Evolutionary conservation across 2,888 invertebrate genomes (phyloP).

Genomic region (Tetrapedia diversipes): DNA sequence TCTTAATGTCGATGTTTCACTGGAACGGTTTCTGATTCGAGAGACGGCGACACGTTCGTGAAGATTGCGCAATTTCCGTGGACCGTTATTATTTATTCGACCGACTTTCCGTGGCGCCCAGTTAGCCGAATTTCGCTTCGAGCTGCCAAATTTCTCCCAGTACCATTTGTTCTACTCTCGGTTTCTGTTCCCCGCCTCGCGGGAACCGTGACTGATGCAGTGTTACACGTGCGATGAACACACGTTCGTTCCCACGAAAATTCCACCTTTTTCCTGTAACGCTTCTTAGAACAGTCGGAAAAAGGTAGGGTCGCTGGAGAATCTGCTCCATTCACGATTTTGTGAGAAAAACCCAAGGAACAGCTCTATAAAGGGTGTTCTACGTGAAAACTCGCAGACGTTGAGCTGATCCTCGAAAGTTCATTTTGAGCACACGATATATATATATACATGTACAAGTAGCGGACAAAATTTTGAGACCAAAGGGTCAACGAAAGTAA

Average conservation of each 20-base stretch:
- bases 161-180: background rate
- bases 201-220: slow-evolving; percentile 1
- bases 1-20: no score
- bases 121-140: background rate
- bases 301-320: background rate
- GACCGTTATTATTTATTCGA: background rate
- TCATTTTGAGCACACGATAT: no score
- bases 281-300: no score
- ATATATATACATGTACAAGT: no score
- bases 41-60: background rate
- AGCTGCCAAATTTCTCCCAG: background rate
- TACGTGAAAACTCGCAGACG: no score
- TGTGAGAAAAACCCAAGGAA: background rate
- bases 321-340: slow-evolving; percentile 6
- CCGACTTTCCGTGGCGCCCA: background rate
- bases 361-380: no score
- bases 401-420: no score
- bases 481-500: no score
- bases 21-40: background rate
- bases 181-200: background rate
- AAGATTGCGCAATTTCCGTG: background rate
- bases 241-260: slow-evolving; percentile 5
- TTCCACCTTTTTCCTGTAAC: background rate
- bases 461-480: no score
- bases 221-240: slow-evolving; percentile 5